These are phyloP conservation scores for Phalacrocorax pelagicus DNA, from an alignment of 2,113 vertebrate genomes.

Conservation along the genomic window DNA sequence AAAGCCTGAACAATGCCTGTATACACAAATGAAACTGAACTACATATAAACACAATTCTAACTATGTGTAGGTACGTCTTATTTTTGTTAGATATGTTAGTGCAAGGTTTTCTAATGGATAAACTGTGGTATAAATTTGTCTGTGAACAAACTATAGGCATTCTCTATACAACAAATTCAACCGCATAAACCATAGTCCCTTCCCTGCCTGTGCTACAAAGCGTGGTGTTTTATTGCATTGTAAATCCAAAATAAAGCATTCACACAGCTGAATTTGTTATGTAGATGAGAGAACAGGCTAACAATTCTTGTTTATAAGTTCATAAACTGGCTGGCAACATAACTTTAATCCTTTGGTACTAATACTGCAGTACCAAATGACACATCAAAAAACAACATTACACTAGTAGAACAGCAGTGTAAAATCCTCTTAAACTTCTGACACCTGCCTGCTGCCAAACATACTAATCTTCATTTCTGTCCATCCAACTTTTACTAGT, in stretches of 20 bases:
- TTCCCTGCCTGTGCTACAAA: background rate
- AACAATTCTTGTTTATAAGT: background rate
- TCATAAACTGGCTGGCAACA: background rate
- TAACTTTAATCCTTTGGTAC: background rate
- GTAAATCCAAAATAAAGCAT: background rate
- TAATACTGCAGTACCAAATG: background rate
- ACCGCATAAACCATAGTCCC: background rate
- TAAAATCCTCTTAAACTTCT: background rate
- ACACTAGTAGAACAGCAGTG: background rate
- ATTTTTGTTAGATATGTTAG: background rate
- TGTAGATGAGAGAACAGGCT: background rate
- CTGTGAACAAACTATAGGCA: background rate
- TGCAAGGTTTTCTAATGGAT: background rate
- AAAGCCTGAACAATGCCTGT: background rate
- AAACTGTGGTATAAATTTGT: background rate
- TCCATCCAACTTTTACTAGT: background rate
- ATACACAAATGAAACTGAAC: background rate
- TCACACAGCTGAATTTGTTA: background rate
- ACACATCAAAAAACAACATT: background rate
- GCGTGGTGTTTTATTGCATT: background rate
- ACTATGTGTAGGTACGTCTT: background rate
- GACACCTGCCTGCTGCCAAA: background rate
- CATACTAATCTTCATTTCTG: background rate
- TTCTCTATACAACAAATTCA: background rate
- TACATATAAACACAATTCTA: background rate